Percentiles rank a stretch among this genome's conserved stretches.
phyloP scores from a whole-genome alignment of 2,797 vertebrate species.

The Heteromormyrus szaboi region DNA sequence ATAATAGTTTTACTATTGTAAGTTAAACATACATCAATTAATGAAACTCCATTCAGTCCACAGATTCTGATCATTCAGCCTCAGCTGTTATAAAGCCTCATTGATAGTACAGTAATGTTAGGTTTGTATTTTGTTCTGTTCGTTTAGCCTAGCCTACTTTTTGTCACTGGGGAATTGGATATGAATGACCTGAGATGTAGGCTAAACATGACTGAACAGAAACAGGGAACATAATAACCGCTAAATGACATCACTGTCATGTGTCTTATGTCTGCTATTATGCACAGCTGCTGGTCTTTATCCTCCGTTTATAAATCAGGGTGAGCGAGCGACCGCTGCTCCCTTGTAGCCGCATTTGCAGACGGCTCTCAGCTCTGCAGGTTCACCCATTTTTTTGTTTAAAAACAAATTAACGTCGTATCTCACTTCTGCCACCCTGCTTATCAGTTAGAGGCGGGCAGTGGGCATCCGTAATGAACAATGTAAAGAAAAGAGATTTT shows the following conservation, averaged over 20 bases:
- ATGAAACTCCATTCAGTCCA: background rate
- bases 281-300: background rate
- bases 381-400: background rate
- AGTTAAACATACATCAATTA: background rate
- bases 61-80: background rate
- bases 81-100: background rate
- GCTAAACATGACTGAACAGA: background rate
- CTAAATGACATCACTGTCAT: background rate
- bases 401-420: background rate
- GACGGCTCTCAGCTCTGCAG: background rate
- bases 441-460: background rate
- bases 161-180: background rate
- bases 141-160: background rate
- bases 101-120: background rate
- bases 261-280: background rate
- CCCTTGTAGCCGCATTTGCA: background rate
- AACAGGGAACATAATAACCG: background rate
- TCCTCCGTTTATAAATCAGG: background rate
- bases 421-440: background rate
- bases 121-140: background rate
- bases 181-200: background rate
- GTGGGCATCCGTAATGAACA: background rate
- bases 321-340: background rate
- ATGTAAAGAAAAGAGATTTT: background rate
- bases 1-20: background rate